A percentile compares a stretch with the other conserved stretches of the same genome.
Evolutionary conservation across 2,113 vertebrate species (phyloP).

Genomic region (Coryphaenoides rupestris): DNA sequence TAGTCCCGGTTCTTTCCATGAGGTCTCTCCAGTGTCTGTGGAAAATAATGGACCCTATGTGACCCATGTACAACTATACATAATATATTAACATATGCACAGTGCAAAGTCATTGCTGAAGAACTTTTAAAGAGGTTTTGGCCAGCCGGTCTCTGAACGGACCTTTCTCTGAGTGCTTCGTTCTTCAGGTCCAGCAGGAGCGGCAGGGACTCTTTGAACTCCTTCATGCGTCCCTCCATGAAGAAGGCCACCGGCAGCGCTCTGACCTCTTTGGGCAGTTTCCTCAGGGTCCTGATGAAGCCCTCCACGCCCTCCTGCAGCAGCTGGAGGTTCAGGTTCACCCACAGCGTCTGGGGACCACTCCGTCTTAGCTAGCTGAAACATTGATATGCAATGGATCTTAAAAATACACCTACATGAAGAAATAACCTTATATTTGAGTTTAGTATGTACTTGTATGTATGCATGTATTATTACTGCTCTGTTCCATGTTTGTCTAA

Average conservation of each 20-base stretch:
- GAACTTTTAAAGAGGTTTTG: neutral
- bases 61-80: neutral
- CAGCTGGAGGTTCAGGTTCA: constrained; percentile 82
- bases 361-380: constrained; percentile 81
- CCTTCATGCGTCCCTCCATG: constrained; percentile 84
- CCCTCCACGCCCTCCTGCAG: constrained; percentile 86
- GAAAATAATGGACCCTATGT: constrained; percentile 2
- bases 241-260: constrained; percentile 74
- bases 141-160: neutral
- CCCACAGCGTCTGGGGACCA: constrained; percentile 95
- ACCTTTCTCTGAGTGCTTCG: constrained; percentile 93
- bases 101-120: neutral
- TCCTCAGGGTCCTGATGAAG: constrained; percentile 78
- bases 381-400: neutral
- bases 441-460: neutral
- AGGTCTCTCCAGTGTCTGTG: constrained; percentile 91
- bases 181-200: constrained; percentile 92
- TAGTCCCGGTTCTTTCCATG: constrained; percentile 82
- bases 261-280: constrained; percentile 79
- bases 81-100: neutral
- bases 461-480: too few relatives aligned
- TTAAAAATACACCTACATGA: constrained; percentile 4
- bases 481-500: too few relatives aligned
- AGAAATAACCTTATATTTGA: too few relatives aligned
- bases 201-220: constrained; percentile 89